Evolutionary conservation across 1,140 invertebrate genomes (phyloP).

Genomic region (Muscidifurax raptorellus): DNA sequence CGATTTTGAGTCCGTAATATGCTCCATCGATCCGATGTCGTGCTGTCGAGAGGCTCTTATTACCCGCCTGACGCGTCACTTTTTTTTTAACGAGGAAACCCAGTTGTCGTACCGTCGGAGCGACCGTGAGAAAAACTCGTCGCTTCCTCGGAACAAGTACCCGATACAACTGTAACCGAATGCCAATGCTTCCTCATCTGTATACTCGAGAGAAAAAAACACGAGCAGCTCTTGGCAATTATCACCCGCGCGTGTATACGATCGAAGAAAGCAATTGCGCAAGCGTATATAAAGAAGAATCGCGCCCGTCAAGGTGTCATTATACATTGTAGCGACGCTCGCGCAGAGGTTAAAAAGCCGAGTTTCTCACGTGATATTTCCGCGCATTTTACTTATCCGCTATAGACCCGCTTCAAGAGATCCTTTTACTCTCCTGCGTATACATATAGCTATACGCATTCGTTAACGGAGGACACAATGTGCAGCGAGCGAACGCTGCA

Average conservation of each 20-base stretch:
- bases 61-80: no score
- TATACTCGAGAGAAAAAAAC: no score
- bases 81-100: no score
- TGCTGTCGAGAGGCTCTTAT: no score
- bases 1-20: no score
- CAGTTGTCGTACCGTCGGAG: no score
- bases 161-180: no score
- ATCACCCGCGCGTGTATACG: not conserved
- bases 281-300: not conserved
- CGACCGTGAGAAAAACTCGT: not conserved
- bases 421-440: constrained; percentile 9
- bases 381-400: constrained; percentile 31
- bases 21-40: no score
- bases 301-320: not conserved
- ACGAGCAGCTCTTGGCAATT: no score
- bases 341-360: constrained; percentile 9
- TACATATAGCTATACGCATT: not conserved
- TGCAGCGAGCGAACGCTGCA: not conserved
- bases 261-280: not conserved
- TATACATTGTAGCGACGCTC: not conserved
- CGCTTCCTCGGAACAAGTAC: no score
- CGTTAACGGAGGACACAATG: not conserved
- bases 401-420: not conserved
- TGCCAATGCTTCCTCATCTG: not conserved
- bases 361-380: constrained; percentile 15